Evolutionary conservation across 2,888 invertebrate genomes (phyloP).

Genomic region (Ennomos fuscantarius): DNA sequence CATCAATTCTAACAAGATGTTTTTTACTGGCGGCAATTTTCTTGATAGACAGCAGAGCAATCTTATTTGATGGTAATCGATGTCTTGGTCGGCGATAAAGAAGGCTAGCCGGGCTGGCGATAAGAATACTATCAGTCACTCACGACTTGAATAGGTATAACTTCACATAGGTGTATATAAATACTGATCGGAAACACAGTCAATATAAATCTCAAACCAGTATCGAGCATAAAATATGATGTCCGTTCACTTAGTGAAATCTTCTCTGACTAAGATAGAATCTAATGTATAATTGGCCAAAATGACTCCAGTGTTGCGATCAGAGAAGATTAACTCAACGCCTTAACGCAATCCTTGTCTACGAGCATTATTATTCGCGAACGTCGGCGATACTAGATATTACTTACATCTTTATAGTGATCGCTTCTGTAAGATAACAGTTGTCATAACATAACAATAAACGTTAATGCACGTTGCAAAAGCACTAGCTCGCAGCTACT

Average conservation of each 20-base stretch:
- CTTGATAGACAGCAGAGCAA: constrained; percentile 13
- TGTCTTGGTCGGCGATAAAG: constrained; percentile 5
- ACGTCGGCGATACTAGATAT: constrained; percentile 25
- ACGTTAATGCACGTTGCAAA: constrained; percentile 35
- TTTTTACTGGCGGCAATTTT: constrained; percentile 24
- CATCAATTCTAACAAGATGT: constrained; percentile 45
- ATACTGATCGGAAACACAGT: not conserved
- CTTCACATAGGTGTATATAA: not conserved
- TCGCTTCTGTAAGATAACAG: constrained; percentile 33
- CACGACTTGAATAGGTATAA: constrained; percentile 1
- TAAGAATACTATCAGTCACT: constrained; percentile 2
- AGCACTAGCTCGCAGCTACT: constrained; percentile 25
- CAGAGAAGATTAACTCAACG: constrained; percentile 27
- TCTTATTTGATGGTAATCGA: constrained; percentile 16
- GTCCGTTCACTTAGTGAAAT: constrained; percentile 5
- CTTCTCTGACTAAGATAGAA: constrained; percentile 2
- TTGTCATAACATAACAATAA: constrained; percentile 37
- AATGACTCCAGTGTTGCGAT: constrained; percentile 11
- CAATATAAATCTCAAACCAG: not conserved
- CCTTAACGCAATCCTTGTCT: constrained; percentile 29
- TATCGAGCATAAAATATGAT: not conserved
- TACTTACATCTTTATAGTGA: constrained; percentile 32
- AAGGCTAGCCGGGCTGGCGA: not conserved
- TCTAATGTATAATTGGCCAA: constrained; percentile 21
- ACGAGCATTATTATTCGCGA: constrained; percentile 27